Percentiles rank a stretch among this genome's conserved stretches.
These are phyloP conservation scores for Arrhamphus sclerolepis DNA, from an alignment of 2,797 vertebrate genomes.

Conservation along the genomic window DNA sequence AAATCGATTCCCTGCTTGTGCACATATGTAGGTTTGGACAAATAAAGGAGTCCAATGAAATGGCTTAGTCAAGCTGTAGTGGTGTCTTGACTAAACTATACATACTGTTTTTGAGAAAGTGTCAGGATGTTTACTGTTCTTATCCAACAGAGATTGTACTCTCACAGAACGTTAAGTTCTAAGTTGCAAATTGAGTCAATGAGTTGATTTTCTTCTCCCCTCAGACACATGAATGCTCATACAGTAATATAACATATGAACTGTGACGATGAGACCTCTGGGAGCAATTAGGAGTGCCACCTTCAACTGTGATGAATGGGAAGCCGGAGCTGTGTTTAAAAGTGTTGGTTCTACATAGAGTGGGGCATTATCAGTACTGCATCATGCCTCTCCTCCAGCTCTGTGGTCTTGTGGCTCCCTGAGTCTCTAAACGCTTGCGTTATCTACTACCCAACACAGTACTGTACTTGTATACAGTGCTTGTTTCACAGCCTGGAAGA, in stretches of 20 bases:
- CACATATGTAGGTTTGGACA: too few species aligned
- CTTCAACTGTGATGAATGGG: not conserved
- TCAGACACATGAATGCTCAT: not conserved
- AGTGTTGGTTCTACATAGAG: not conserved
- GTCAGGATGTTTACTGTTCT: too few species aligned
- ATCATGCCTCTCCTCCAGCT: conserved; percentile 18
- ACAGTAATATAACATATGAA: not conserved
- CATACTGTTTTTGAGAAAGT: too few species aligned
- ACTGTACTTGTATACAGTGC: conserved; percentile 20
- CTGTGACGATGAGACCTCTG: conserved; percentile 1
- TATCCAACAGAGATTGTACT: too few species aligned
- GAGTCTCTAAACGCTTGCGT: conserved; percentile 2
- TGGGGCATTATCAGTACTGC: not conserved
- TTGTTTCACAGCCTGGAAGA: conserved; percentile 27
- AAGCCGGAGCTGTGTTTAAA: conserved; percentile 8
- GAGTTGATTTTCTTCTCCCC: not conserved
- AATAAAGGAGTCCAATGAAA: too few species aligned
- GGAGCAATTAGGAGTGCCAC: not conserved
- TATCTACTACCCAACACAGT: not conserved
- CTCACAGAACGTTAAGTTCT: not conserved
- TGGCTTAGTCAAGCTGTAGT: too few species aligned
- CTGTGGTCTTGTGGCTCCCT: conserved; percentile 10
- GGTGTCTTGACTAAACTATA: too few species aligned
- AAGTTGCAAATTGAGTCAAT: too few species aligned
- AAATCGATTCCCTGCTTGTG: too few species aligned